A percentile compares a stretch with the other conserved stretches of the same genome.
phyloP scores from a whole-genome alignment of 2,888 invertebrate species.

The Carabus problematicus region DNA sequence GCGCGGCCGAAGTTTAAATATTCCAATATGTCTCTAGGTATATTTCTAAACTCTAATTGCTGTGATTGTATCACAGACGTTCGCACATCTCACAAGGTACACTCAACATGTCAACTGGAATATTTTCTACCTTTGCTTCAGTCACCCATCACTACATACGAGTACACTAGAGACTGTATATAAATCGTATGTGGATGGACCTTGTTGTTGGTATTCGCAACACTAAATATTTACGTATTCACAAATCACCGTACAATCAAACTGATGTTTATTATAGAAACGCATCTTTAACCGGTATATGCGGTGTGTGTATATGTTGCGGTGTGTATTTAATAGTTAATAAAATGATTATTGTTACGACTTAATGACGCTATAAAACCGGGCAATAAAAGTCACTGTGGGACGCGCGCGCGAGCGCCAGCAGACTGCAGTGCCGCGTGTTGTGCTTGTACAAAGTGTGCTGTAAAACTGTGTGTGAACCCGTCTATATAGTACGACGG shows the following conservation, averaged over 20 bases:
- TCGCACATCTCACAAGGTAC: conserved; percentile 9
- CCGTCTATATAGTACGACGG: conserved; percentile 12
- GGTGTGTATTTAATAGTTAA: conserved; percentile 49
- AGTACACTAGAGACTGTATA: too few relatives aligned
- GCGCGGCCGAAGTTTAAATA: too few relatives aligned
- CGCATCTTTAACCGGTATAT: conserved; percentile 42
- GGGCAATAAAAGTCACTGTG: conserved; percentile 39
- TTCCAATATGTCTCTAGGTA: too few relatives aligned
- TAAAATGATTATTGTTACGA: conserved; percentile 60
- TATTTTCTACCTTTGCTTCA: too few relatives aligned
- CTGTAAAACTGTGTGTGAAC: background rate
- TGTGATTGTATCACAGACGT: too few relatives aligned
- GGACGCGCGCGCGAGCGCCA: conserved; percentile 10
- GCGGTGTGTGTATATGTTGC: conserved; percentile 39
- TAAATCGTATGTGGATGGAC: background rate
- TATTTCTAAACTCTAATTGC: too few relatives aligned
- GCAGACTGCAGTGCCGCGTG: too few relatives aligned
- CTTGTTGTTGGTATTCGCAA: background rate
- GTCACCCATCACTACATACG: background rate
- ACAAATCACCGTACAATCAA: background rate
- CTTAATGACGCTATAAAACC: conserved; percentile 45
- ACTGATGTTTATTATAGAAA: conserved; percentile 1
- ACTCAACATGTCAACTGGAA: background rate
- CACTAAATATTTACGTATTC: background rate
- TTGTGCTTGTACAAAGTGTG: background rate